Percentiles rank a stretch among this genome's conserved stretches.
Conservation (phyloP, 2,797 vertebrate species). For the Phoxinus dragarum region DNA sequence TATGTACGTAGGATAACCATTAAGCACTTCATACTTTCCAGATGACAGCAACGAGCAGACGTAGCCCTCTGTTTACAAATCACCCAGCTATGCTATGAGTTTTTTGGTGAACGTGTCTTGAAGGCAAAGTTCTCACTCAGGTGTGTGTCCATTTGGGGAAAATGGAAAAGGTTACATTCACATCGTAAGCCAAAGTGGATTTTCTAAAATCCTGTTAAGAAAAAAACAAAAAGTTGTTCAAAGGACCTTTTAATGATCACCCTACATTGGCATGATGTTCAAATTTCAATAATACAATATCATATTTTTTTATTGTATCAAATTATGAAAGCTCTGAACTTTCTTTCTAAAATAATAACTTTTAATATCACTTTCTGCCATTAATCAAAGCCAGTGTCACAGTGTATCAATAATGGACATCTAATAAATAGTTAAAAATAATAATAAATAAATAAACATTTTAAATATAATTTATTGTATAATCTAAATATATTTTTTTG, state of each 20-base stretch:
- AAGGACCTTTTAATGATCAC: neutral
- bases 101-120: neutral
- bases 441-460: neutral
- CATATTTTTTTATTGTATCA: neutral
- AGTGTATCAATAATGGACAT: neutral
- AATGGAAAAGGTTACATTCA: neutral
- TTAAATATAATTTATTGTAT: neutral
- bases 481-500: neutral
- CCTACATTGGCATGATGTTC: neutral
- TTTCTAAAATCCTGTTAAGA: neutral
- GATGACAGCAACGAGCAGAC: slow-evolving; percentile 31
- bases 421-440: no score
- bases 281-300: neutral
- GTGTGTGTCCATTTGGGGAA: neutral
- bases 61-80: slow-evolving; percentile 5
- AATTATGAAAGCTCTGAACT: neutral
- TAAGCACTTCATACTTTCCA: slow-evolving; percentile 39
- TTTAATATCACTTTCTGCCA: neutral
- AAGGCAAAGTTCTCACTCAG: neutral
- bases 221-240: neutral
- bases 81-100: neutral
- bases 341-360: neutral
- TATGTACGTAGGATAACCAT: neutral
- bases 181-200: neutral
- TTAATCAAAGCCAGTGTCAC: neutral